Base-by-base conservation (phyloP, 2,113 vertebrate species). In the Actinemys pallida region DNA sequence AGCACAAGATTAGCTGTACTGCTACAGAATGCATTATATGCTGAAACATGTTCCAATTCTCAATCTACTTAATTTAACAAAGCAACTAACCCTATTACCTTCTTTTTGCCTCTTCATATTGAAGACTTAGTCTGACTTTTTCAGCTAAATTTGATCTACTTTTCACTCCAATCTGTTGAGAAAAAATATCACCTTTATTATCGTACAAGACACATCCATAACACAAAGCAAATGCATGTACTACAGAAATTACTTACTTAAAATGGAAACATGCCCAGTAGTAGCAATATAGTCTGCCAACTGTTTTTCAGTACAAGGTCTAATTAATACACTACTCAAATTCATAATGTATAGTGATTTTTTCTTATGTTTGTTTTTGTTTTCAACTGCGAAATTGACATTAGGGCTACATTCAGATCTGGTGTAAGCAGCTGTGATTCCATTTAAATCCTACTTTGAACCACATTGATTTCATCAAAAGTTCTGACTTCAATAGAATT, bases 41-140 rank as follows among this genome's bases (percentile, higher is more conserved):
- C 6, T 0, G 9, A 1, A 10, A 5, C 25, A 8, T 20, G 29
- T 39, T 16, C 57, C 47, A 78, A 8, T 50, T 29, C 42, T 0
- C 22, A 5, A 14, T 3, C 84, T 12, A 4, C 59, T 2, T 4
- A 19, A 16, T 31, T 45, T 2, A 10, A 24, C 84, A 19, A 78
- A 93, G 27, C 53, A 20, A 82, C 78, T 14, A 69, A 69, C 17
- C 56, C 90, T 1, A 2, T 94, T 98, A 99, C 99, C 99, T 99
- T 95, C 98, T 97, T 92, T 98, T 99, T 88, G 99, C 99, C 96
- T 99, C 99, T 96, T 99, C 98, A 24, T 99, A 99, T 56, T 98
- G 98, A 39, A 99, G 98, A 62, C 98, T 99, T 57, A 99, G 97
- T 69, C 98, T 98, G 98, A 99, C 98, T 96, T 98, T 99, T 95